Percentiles rank a stretch among this genome's conserved stretches.
Evolutionary conservation across 1,140 invertebrate species (phyloP).

Genomic region (Acromyrmex heyeri): DNA sequence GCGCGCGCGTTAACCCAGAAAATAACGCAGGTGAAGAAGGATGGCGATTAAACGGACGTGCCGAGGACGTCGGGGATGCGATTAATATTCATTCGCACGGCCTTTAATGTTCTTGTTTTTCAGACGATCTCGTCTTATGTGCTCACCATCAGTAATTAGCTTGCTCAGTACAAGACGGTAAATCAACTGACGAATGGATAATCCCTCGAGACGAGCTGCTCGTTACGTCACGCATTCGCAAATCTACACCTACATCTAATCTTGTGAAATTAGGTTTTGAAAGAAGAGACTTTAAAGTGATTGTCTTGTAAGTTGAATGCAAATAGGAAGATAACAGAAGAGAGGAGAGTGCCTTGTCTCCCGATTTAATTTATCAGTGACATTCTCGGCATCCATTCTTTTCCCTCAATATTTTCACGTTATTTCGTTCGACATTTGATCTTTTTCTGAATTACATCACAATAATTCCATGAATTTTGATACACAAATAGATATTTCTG

Average conservation of each 20-base stretch:
- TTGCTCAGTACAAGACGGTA: neutral
- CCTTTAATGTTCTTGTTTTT: conserved; percentile 4
- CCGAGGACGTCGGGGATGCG: neutral
- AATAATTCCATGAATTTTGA: conserved; percentile 20
- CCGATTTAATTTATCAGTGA: conserved; percentile 25
- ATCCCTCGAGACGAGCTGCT: neutral
- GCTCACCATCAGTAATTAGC: neutral
- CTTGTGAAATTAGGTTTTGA: conserved; percentile 15
- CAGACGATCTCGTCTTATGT: neutral
- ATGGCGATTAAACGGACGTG: neutral
- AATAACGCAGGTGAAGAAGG: neutral
- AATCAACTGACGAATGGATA: neutral
- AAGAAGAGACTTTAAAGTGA: neutral
- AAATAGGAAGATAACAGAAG: neutral
- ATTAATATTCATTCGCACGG: conserved; percentile 24
- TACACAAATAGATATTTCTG: conserved; percentile 25
- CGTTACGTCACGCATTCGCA: neutral
- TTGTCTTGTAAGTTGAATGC: neutral
- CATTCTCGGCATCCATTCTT: neutral
- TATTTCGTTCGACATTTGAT: neutral
- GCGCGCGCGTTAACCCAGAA: conserved; percentile 15
- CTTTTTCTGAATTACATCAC: neutral
- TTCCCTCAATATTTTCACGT: neutral
- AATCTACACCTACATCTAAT: neutral
- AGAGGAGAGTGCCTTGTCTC: too few species aligned